Evolutionary conservation across 30 jellyfish, hydroid and myxozoan genomes (phyloP).

Genomic region (Hydra vulgaris): DNA sequence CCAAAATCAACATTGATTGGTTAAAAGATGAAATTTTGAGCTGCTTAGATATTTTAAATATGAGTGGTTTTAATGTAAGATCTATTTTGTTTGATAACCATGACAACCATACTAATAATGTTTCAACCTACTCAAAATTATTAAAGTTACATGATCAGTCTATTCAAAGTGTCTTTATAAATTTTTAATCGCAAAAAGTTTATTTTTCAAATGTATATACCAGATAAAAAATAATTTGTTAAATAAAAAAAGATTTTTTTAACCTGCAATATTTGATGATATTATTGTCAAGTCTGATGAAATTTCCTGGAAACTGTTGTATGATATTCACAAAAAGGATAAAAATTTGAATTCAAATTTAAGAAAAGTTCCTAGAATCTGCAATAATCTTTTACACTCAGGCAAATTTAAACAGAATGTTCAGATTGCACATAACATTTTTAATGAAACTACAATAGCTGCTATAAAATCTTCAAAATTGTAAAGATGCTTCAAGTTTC

Average conservation of each 20-base stretch:
- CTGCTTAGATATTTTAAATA: neutral
- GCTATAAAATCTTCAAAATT: too few species aligned
- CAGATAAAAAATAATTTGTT: neutral
- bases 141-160: neutral
- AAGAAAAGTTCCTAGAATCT: neutral
- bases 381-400: neutral
- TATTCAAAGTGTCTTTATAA: neutral
- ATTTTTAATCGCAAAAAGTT: neutral
- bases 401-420: neutral
- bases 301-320: neutral
- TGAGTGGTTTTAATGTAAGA: neutral
- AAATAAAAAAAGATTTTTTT: neutral
- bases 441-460: too few species aligned
- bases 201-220: neutral
- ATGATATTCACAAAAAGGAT: neutral
- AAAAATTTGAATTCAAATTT: neutral
- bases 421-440: neutral
- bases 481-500: too few species aligned
- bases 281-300: neutral
- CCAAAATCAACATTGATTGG: neutral
- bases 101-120: too few species aligned
- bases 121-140: neutral
- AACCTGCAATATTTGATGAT: neutral
- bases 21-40: neutral
- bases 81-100: neutral